Base-by-base conservation (phyloP, 2,888 invertebrate genomes). In the Lycaena phlaeas region DNA sequence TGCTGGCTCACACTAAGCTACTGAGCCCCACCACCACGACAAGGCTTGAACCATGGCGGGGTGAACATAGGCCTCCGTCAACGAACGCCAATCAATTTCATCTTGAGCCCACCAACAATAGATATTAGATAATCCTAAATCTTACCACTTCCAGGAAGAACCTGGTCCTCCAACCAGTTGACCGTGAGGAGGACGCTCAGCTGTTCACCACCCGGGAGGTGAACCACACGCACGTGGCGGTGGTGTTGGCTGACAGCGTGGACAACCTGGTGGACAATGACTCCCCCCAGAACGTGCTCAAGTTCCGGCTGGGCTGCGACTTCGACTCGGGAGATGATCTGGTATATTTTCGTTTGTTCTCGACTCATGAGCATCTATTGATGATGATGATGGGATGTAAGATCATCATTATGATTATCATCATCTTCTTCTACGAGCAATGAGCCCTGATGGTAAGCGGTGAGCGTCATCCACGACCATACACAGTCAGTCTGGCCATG, bases 211-310 rank as follows among this genome's bases (percentile, higher is more conserved):
- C 90, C 67, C 86, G 88, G 27, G 93, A 94, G 58, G 68, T 93
- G 39, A 94, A 95, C 75, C 76, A 88, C 12, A 92, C 94, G 0
- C 90, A 91, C 49, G 89, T 95, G 48, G 89, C 93, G 3, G 87
- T 95, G 38, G 85, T 90, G 41, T 73, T 95, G 46, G 91, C 92
- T 0, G 89, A 91, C 68, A 91, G 92, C 2, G 76, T 95, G 49
- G 94, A 95, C 58, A 87, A 90, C 38, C 79, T 95, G 30, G 95
- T 95, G 14, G 95, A 95, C 79, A 88, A 89, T 12, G 93, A 93
- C 60, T 86, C 87, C 38, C 93, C 94, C 0, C 89, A 91, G 64
- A 94, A 94, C 70, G 88, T 94, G 36, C 86, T 94, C 45, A 94
- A 94, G 78, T 94, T 94, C 72, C 85, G 93, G 29, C 86, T 94